Conservation (phyloP, 2,797 vertebrate species). For the Steatocranus sp. region DNA sequence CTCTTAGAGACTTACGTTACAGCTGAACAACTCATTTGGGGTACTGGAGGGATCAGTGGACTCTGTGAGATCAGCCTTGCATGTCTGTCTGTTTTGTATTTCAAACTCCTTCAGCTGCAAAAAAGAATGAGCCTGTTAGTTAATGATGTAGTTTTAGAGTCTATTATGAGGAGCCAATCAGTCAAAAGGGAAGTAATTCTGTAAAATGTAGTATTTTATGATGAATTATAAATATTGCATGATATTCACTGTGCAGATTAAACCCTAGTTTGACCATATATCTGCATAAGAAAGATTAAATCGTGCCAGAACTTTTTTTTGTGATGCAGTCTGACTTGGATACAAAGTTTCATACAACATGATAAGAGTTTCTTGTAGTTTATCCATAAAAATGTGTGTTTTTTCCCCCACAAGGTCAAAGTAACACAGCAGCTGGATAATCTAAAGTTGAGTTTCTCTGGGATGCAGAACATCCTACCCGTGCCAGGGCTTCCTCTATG, state of each 20-base stretch:
- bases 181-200: neutral
- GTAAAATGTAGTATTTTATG: neutral
- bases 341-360: neutral
- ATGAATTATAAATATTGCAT: neutral
- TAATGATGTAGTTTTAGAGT: neutral
- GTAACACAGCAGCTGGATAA: neutral
- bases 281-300: neutral
- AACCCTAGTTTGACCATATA: neutral
- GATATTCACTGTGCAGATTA: neutral
- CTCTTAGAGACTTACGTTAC: constrained; percentile 80
- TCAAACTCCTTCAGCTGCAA: constrained; percentile 92
- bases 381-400: neutral
- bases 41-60: constrained; percentile 77
- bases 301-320: neutral
- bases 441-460: neutral
- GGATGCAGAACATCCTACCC: constrained; percentile 73
- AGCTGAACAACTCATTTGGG: constrained; percentile 79
- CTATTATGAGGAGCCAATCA: neutral
- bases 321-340: neutral
- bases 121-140: neutral
- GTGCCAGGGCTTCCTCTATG: constrained; percentile 93
- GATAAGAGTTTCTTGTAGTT: neutral
- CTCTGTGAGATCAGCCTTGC: constrained; percentile 72
- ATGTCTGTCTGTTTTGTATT: constrained; percentile 79
- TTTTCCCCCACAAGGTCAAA: accelerated